These are phyloP conservation scores for Synodontis membranacea DNA, from an alignment of 2,113 vertebrate species.

Conservation along the genomic window DNA sequence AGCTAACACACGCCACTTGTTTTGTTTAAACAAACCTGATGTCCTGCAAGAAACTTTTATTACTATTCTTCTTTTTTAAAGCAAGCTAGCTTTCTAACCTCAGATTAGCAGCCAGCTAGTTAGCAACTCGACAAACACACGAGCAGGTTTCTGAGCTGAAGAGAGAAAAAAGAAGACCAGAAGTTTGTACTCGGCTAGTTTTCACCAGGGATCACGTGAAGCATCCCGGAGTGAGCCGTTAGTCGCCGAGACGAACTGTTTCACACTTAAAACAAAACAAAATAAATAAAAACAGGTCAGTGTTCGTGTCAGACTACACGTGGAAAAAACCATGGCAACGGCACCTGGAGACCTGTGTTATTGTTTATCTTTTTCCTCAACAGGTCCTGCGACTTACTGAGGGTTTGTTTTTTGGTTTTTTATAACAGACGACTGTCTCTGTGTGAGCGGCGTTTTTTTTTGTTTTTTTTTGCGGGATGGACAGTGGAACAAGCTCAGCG, in stretches of 20 bases:
- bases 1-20: neutral
- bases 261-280: no score
- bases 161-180: neutral
- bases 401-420: neutral
- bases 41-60: slow-evolving; percentile 30
- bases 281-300: slow-evolving; percentile 38
- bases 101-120: neutral
- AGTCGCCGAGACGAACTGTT: slow-evolving; percentile 20
- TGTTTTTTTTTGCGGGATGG: slow-evolving; percentile 64
- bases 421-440: neutral
- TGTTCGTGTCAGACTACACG: neutral
- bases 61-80: neutral
- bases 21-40: neutral
- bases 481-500: slow-evolving; percentile 60
- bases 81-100: neutral
- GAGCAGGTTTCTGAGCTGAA: neutral
- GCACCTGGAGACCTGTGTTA: neutral
- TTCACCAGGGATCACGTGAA: neutral
- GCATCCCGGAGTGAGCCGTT: slow-evolving; percentile 7
- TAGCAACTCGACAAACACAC: neutral
- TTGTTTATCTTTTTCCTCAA: no score
- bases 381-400: neutral
- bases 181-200: neutral
- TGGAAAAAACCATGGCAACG: neutral
- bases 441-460: slow-evolving; percentile 13